A percentile compares a stretch with the other conserved stretches of the same genome.
Evolutionary conservation across 2,888 invertebrate species (phyloP).

Genomic region (Hemaris fuciformis): DNA sequence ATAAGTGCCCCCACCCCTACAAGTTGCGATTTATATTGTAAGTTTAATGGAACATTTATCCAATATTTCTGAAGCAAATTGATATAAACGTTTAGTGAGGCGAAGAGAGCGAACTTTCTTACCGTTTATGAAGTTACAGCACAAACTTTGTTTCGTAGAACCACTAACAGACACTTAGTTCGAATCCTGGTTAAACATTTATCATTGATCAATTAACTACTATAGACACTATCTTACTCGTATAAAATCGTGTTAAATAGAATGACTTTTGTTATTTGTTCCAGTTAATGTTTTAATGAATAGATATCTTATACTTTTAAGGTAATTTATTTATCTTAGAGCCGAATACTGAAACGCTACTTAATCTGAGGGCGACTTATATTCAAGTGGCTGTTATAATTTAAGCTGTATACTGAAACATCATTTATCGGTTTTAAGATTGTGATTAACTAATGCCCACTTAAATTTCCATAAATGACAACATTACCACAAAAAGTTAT

Average conservation of each 20-base stretch:
- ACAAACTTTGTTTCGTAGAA: constrained; percentile 43
- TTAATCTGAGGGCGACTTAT: too few relatives aligned
- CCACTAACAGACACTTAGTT: constrained; percentile 17
- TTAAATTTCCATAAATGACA: too few relatives aligned
- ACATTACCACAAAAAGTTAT: too few relatives aligned
- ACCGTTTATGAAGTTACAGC: constrained; percentile 50
- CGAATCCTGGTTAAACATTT: constrained; percentile 19
- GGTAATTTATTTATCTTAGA: too few relatives aligned
- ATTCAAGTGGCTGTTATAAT: too few relatives aligned
- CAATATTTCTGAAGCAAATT: constrained; percentile 59
- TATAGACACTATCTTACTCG: background rate
- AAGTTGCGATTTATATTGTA: constrained; percentile 32
- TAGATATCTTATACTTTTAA: too few relatives aligned
- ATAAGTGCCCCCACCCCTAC: constrained; percentile 19
- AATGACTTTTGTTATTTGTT: background rate
- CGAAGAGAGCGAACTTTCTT: constrained; percentile 45
- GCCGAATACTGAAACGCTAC: too few relatives aligned
- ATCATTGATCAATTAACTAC: constrained; percentile 17
- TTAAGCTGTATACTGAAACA: too few relatives aligned
- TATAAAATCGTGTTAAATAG: background rate
- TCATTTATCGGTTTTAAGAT: too few relatives aligned
- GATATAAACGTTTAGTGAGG: constrained; percentile 53
- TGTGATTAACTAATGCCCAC: too few relatives aligned
- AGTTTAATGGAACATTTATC: constrained; percentile 51
- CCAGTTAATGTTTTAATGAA: background rate